Evolutionary conservation across 2,113 vertebrate species (phyloP).

Genomic region (Amphiprion percula): DNA sequence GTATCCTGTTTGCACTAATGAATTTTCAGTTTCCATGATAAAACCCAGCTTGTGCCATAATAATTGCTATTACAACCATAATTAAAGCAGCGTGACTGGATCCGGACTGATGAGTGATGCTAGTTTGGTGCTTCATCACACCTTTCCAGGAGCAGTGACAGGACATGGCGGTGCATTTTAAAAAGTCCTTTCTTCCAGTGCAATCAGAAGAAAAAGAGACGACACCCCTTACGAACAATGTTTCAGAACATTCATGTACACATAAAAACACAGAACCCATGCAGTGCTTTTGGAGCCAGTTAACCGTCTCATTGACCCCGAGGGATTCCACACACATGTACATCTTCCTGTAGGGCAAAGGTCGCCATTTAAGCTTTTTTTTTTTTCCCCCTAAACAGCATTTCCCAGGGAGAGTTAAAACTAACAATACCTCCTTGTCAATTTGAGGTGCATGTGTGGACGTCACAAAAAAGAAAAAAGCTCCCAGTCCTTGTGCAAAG

Average conservation of each 20-base stretch:
- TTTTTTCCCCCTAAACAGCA: background rate
- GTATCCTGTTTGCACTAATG: conserved; percentile 31
- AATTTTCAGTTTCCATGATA: background rate
- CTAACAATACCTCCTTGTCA: conserved; percentile 1
- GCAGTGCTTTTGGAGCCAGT: conserved; percentile 63
- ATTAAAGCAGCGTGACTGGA: conserved; percentile 8
- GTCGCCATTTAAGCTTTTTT: conserved; percentile 20
- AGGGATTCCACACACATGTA: conserved; percentile 32
- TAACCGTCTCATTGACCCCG: conserved; percentile 24
- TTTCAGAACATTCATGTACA: conserved; percentile 53
- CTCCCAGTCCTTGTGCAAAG: background rate
- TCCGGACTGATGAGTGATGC: conserved; percentile 17
- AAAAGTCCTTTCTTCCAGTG: conserved; percentile 53
- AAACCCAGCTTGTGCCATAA: conserved; percentile 7
- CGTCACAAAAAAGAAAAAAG: conserved; percentile 2
- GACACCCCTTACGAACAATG: conserved; percentile 36
- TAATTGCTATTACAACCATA: background rate
- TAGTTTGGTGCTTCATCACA: conserved; percentile 15
- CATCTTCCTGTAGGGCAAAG: conserved; percentile 52
- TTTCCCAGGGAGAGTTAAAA: conserved; percentile 45
- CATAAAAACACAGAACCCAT: conserved; percentile 67
- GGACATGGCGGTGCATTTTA: conserved; percentile 45
- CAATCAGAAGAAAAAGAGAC: conserved; percentile 46
- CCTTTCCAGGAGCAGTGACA: conserved; percentile 1
- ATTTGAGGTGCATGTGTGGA: conserved; percentile 9